Evolutionary conservation across 1,140 invertebrate species (phyloP), one percentile per base, ranked within the genome.

Genomic region (Atta cephalotes): DNA sequence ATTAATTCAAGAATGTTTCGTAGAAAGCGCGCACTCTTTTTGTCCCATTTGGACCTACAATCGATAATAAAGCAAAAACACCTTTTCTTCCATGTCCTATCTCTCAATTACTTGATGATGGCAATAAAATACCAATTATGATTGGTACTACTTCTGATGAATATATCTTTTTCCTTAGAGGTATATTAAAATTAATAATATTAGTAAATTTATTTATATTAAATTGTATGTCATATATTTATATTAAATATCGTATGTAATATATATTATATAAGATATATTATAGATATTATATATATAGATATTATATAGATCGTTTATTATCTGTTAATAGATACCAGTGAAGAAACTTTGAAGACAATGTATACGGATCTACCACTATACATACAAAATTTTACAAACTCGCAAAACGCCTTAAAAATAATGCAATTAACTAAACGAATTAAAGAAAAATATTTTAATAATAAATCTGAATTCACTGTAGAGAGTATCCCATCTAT

Each of bases 61-160:
- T 14, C 0, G 91, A 92, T 2, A 53, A 56, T 0, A 14, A 65
- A 12, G 68, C 86, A 1, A 71, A 82, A 2, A 70, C 72, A 62
- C 86, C 90, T 45, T 56, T 91, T 39, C 39, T 92, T 9, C 87
- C 91, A 18, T 3, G 5, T 3, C 76, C 85, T 0, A 1, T 91
- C 0, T 66, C 70, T 10, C 9, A 90, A 7, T 25, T 90, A 12
- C 0, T 87, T 1, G 6, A 35, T 4, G 5, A 6, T 6, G 31
- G 5, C 31, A 35, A 35, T 35, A 35, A 35, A 6, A 6, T 35
- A 35, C 31, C 31, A 35, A 35, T 35, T 35, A 35, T 35, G 31
- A 6, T 35, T 35, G 31, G 31, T 35, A 0, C 6, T 35, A 35
- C 31, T 35, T 35, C 31, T 35, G 6, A 35, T 35, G 31, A 35